These are phyloP conservation scores for Albula glossodonta DNA, from an alignment of 2,113 vertebrate genomes.

Conservation along the genomic window DNA sequence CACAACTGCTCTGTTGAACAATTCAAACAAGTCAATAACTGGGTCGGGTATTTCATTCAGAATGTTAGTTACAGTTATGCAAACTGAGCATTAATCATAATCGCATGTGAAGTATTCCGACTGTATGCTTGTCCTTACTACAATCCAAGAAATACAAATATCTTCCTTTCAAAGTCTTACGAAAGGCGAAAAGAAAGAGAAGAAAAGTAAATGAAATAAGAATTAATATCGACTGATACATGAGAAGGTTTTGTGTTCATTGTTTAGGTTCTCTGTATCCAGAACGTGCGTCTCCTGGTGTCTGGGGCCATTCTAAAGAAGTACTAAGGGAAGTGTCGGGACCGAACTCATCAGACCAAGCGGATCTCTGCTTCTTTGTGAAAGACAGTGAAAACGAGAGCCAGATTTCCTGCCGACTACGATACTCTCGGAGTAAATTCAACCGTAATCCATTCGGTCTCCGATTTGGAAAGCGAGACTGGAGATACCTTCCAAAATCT, in stretches of 20 bases:
- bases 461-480: constrained; percentile 71
- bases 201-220: too few relatives aligned
- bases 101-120: too few relatives aligned
- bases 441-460: constrained; percentile 75
- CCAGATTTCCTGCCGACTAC: constrained; percentile 67
- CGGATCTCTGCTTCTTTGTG: constrained; percentile 64
- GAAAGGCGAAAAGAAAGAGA: too few relatives aligned
- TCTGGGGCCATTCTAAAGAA: not conserved
- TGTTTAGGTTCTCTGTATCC: constrained; percentile 11
- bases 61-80: too few relatives aligned
- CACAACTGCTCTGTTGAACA: too few relatives aligned
- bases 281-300: constrained; percentile 34
- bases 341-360: constrained; percentile 45
- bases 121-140: too few relatives aligned
- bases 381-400: constrained; percentile 57
- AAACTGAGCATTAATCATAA: too few relatives aligned
- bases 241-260: not conserved
- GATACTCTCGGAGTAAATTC: constrained; percentile 64
- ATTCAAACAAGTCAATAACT: too few relatives aligned
- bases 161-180: too few relatives aligned
- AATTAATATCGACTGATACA: too few relatives aligned
- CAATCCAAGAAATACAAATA: too few relatives aligned
- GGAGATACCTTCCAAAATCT: constrained; percentile 21
- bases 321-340: constrained; percentile 28
- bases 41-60: too few relatives aligned